Evolutionary conservation across 2,797 vertebrate species (phyloP), one percentile per base, ranked within the genome.

Genomic region (Neomorphus geoffroyi): DNA sequence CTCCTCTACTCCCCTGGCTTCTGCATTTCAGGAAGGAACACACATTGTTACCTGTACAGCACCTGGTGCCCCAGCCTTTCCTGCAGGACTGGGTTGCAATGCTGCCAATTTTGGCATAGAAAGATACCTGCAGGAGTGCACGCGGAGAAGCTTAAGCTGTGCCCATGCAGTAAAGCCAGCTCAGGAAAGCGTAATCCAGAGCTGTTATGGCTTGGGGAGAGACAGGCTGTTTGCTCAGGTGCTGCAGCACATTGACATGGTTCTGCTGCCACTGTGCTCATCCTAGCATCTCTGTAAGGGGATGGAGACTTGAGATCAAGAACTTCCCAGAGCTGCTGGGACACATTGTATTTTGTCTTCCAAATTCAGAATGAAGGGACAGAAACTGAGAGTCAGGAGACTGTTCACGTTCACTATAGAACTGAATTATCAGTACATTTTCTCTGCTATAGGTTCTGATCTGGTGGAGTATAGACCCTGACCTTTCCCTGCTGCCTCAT

Each of bases 41-140:
- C 16, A 17, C 1, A 0, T 12, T 53, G 27, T 7, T 86, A 13
- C 37, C n/a, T 0, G 0, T 4, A 24, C 18, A 30, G 73, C 0
- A 0, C 79, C 41, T 53, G 53, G 85, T 48, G 0, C 15, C 11
- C 30, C 2, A 72, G 66, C 35, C 37, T 48, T 33, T 50, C 26
- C 67, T 57, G 28, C 2, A 1, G 61, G 21, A 3, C 22, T 13
- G 78, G 50, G n/a, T 46, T 30, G 19, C 61, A 3, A 41, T 14
- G 10, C 21, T 51, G 30, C 3, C 57, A n/a, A 5, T 32, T 60
- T 26, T 72, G 64, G 58, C 54, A 45, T 6, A 11, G 26, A 35
- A 30, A 10, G 18, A 18, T 3, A 45, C 16, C 18, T 33, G 5
- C 45, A 65, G 37, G 14, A 75, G 19, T 7, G 58, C 77, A 10